Percentiles rank a stretch among this genome's conserved stretches.
These are phyloP conservation scores for Chascanopsetta lugubris DNA, from an alignment of 2,113 vertebrate genomes.

Conservation along the genomic window DNA sequence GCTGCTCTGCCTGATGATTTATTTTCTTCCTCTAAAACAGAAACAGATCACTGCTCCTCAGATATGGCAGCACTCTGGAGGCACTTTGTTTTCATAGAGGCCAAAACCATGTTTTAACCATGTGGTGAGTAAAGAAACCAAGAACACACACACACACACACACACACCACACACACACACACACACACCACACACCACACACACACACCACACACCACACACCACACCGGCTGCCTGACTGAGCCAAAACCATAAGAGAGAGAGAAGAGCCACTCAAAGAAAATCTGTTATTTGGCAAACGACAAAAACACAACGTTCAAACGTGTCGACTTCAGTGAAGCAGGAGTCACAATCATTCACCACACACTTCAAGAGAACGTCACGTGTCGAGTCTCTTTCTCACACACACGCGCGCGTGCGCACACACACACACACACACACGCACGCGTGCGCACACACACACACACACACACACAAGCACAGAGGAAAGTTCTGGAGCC, in stretches of 20 bases:
- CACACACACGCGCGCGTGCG: neutral
- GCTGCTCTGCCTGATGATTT: constrained; percentile 42
- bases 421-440: neutral
- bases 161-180: constrained; percentile 20
- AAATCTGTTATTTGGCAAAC: constrained; percentile 49
- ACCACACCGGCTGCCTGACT: constrained; percentile 1
- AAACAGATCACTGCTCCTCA: constrained; percentile 26
- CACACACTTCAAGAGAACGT: constrained; percentile 57
- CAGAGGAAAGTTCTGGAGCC: constrained; percentile 42
- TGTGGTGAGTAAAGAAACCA: constrained; percentile 54
- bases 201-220: constrained; percentile 20
- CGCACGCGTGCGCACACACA: constrained; percentile 4
- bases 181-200: constrained; percentile 35
- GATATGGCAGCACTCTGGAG: constrained; percentile 35
- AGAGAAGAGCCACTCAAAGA: constrained; percentile 57
- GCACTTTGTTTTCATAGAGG: constrained; percentile 53
- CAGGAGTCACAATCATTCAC: constrained; percentile 30
- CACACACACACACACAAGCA: constrained; percentile 5
- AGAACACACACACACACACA: constrained; percentile 40
- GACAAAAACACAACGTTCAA: constrained; percentile 42
- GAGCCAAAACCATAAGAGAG: constrained; percentile 66
- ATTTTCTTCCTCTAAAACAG: constrained; percentile 27
- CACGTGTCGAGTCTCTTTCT: constrained; percentile 19
- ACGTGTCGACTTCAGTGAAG: constrained; percentile 32
- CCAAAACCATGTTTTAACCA: constrained; percentile 55